Evolutionary conservation across 1,140 invertebrate genomes (phyloP), one percentile per base, ranked within the genome.

Genomic region (Drosophila pandora): DNA sequence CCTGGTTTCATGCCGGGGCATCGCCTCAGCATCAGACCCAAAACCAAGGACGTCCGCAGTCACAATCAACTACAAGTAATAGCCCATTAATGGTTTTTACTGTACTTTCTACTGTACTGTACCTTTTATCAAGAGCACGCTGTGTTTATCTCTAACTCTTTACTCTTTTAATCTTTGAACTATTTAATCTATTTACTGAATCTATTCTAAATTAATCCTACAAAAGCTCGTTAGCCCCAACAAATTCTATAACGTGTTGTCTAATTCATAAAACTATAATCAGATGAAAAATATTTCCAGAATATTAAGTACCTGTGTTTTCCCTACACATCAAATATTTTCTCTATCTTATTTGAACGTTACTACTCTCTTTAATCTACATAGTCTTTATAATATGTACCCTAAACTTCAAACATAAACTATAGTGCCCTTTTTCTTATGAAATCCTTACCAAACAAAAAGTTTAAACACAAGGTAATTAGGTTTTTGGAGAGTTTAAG

Each of bases 1-100:
- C 90, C 52, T 91, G 90, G 87, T 91, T 91, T 57, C 83, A 87
- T 87, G 90, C 88, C 28, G 90, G 90, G 52, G 89, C 89, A 17
- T 78, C 90, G 49, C 79, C 87, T 25, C 68, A 81, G 34, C 76
- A 77, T 71, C 70, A 61, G 41, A 56, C 48, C 25, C 65, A 64
- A 13, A 37, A 7, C 6, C 60, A 62, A 62, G 63, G 30, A 55
- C 65, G 32, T 30, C 12, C 45, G 25, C 63, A 55, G 23, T 47
- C 39, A 34, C 67, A 72, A 43, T 1, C 57, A 59, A 77, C 74
- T 28, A 45, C 78, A 87, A 87, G 82, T 87, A 87, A 87, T 65
- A 67, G 48, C 41, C 52, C 50, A 32, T 45, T 13, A 32, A 64
- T 32, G 56, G 55, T 68, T 70, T 60, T 77, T 34, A 70, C 64